Base-by-base conservation (phyloP, 2,888 invertebrate genomes). In the Arrhopalites spinosus region DNA sequence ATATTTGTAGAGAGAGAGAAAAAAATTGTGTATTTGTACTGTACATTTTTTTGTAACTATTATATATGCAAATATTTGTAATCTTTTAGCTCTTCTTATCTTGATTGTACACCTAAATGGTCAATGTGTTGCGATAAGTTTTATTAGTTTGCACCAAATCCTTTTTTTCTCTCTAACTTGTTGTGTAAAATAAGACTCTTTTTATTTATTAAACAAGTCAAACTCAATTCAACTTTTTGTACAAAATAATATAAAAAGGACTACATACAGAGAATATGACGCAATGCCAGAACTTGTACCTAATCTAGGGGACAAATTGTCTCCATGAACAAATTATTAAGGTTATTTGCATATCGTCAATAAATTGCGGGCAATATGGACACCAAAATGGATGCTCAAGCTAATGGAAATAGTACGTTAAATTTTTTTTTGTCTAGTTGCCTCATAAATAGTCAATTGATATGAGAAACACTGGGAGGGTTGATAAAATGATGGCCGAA, bases 391-490 rank as follows among this genome's bases (percentile, higher is more conserved):
- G 20, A 64, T 36, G 23, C 3, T 2, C 20, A 63, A 63, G 63
- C 30, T 63, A 63, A 29, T 63, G 63, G 63, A 63, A 63, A 63
- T 63, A 17, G 63, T 63, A 63, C 29, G 27, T 63, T n/a, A n/a
- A n/a, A n/a, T n/a, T n/a, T n/a, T n/a, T n/a, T 29, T 15, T 17
- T 29, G 27, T n/a, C n/a, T n/a, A n/a, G n/a, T n/a, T n/a, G 29
- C 27, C 30, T 17, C 63, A 29, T 63, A 45, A 68, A 68, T 68
- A 45, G 45, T 25, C n/a, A n/a, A 66, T 66, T 66, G 66, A 66
- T 66, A 29, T 23, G 67, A 25, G 67, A 29, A 11, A 68, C 2
- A 66, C 13, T 7, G 66, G 17, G 67, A 68, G 47, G 45, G 47
- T 43, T 3, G 53, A 11, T 59, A 25, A 11, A 59, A 7, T 36